phyloP scores from a whole-genome alignment of 2,888 invertebrate species.

The Ophioninae sp. region DNA sequence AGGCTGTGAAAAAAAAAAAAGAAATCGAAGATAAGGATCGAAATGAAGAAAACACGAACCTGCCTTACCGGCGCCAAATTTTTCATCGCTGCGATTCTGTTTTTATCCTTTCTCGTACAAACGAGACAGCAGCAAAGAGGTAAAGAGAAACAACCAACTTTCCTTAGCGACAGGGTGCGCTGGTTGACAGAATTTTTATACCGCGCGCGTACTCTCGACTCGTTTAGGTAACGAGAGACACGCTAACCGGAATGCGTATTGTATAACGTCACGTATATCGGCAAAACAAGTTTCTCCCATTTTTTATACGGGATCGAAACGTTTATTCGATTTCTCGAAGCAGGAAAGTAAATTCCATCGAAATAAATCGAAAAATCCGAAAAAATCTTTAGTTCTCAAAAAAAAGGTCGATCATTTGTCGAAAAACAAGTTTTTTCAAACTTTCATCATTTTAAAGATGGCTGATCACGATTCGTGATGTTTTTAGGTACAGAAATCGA shows the following conservation, averaged over 20 bases:
- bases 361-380: too few relatives aligned
- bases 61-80: slow-evolving; percentile 48
- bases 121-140: slow-evolving; percentile 66
- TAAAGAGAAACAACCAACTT: slow-evolving; percentile 44
- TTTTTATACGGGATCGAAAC: not conserved
- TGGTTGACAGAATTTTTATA: slow-evolving; percentile 22
- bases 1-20: slow-evolving; percentile 13
- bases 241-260: slow-evolving; percentile 48
- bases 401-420: too few relatives aligned
- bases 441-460: too few relatives aligned
- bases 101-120: slow-evolving; percentile 64
- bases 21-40: slow-evolving; percentile 54
- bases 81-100: slow-evolving; percentile 61
- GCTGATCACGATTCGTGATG: too few relatives aligned
- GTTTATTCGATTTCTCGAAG: not conserved
- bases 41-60: slow-evolving; percentile 60
- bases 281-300: slow-evolving; percentile 31
- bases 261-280: slow-evolving; percentile 36
- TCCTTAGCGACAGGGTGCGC: not conserved
- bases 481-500: too few relatives aligned
- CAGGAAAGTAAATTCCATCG: not conserved
- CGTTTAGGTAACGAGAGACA: slow-evolving; percentile 51
- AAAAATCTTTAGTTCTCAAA: too few relatives aligned
- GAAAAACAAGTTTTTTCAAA: too few relatives aligned
- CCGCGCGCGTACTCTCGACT: slow-evolving; percentile 1